A percentile compares a stretch with the other conserved stretches of the same genome.
Evolutionary conservation across 92 coral and sea anemone species (phyloP).

Genomic region (Epizoanthus ramosus): DNA sequence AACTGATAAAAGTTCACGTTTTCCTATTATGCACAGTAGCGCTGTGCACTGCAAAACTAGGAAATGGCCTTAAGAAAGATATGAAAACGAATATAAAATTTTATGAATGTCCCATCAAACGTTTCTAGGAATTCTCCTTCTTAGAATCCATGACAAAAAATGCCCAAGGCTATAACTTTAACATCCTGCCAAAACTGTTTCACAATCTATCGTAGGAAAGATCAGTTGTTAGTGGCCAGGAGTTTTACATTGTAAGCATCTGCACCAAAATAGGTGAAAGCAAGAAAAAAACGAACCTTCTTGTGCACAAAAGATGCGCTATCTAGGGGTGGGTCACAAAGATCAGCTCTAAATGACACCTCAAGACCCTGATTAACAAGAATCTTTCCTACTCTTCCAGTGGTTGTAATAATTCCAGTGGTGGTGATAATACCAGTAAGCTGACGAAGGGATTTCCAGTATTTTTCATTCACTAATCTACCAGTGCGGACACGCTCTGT

Average conservation of each 20-base stretch:
- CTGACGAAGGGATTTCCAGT: slow-evolving; percentile 8
- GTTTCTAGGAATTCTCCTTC: too few relatives aligned
- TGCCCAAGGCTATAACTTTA: too few relatives aligned
- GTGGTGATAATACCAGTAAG: slow-evolving; percentile 60
- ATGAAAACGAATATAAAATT: too few relatives aligned
- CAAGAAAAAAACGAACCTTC: slow-evolving; percentile 63
- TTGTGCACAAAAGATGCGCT: slow-evolving; percentile 38
- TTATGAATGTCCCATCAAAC: too few relatives aligned
- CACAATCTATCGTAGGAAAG: too few relatives aligned
- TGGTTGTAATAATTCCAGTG: slow-evolving; percentile 55
- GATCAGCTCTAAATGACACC: slow-evolving; percentile 68
- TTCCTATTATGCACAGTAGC: too few relatives aligned
- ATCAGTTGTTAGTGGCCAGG: too few relatives aligned
- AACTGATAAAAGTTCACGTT: too few relatives aligned
- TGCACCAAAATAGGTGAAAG: slow-evolving; percentile 65
- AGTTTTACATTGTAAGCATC: slow-evolving; percentile 74
- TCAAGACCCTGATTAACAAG: slow-evolving; percentile 37
- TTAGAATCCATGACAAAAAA: too few relatives aligned
- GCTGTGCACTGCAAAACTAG: too few relatives aligned
- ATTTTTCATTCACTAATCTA: background rate
- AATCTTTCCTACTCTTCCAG: slow-evolving; percentile 61
- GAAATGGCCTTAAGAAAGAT: too few relatives aligned
- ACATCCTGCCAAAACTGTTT: too few relatives aligned
- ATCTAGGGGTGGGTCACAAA: slow-evolving; percentile 64
- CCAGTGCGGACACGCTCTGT: background rate